Percentiles rank a stretch among this genome's conserved stretches.
phyloP scores from a whole-genome alignment of 2,113 vertebrate genomes.

The Epinephelus fuscoguttatus region DNA sequence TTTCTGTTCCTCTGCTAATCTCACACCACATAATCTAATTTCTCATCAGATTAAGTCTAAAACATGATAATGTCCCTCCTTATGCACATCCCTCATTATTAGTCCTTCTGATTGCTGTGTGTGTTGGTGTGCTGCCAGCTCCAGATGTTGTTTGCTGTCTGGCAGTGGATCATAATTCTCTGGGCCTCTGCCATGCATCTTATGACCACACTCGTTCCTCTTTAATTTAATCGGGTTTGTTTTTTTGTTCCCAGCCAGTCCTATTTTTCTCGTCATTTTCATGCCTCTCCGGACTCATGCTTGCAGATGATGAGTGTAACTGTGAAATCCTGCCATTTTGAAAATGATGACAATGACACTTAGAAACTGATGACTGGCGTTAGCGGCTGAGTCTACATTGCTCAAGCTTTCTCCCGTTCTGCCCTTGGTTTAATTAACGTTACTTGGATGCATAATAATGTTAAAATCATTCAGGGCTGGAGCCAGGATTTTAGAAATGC shows the following conservation, averaged over 20 bases:
- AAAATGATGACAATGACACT: constrained; percentile 30
- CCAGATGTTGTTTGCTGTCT: constrained; percentile 50
- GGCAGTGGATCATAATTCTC: constrained; percentile 27
- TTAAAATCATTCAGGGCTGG: not conserved
- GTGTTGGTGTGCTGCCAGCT: constrained; percentile 38
- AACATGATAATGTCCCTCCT: not conserved
- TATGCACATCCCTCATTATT: constrained; percentile 1
- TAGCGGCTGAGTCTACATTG: constrained; percentile 10
- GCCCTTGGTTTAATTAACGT: not conserved
- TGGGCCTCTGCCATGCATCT: constrained; percentile 33
- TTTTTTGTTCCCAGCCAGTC: constrained; percentile 5
- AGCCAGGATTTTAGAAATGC: not conserved
- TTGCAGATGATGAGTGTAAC: constrained; percentile 25
- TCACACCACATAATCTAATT: not conserved
- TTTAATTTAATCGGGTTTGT: constrained; percentile 28
- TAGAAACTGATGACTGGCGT: not conserved
- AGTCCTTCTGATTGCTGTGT: not conserved
- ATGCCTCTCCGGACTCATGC: constrained; percentile 11
- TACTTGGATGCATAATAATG: not conserved
- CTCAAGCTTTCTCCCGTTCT: not conserved
- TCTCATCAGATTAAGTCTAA: not conserved
- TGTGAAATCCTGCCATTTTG: constrained; percentile 45
- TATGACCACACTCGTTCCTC: constrained; percentile 6
- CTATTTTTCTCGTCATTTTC: constrained; percentile 20
- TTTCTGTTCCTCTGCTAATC: not conserved